phyloP scores from a whole-genome alignment of 2,888 invertebrate species.

The Apamea monoglypha region DNA sequence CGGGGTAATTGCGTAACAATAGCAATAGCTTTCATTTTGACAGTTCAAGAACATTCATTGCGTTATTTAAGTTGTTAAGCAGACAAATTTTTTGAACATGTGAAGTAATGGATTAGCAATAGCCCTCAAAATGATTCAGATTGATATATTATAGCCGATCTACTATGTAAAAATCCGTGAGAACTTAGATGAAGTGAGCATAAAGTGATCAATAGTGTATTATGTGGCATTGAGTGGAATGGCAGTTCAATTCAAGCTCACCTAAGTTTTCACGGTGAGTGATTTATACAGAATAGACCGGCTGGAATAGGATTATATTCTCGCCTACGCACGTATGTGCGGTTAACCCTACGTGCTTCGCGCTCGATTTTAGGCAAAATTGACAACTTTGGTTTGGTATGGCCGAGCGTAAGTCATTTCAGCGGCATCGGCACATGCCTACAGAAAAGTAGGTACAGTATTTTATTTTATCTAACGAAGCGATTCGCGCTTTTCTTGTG shows the following conservation, averaged over 20 bases:
- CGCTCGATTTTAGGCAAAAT: background rate
- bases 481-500: too few relatives aligned
- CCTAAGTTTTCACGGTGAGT: background rate
- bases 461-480: too few relatives aligned
- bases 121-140: too few relatives aligned
- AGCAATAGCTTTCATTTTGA: too few relatives aligned
- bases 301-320: background rate
- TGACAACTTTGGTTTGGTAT: background rate
- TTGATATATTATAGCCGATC: too few relatives aligned
- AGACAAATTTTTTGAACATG: too few relatives aligned
- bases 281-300: background rate
- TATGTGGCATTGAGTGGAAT: background rate
- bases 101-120: too few relatives aligned
- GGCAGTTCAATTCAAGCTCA: background rate
- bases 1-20: too few relatives aligned
- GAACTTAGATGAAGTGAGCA: background rate
- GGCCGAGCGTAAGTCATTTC: background rate
- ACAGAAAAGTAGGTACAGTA: background rate
- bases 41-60: too few relatives aligned
- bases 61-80: too few relatives aligned
- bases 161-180: too few relatives aligned
- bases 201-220: too few relatives aligned
- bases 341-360: background rate
- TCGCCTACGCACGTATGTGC: background rate
- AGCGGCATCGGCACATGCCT: background rate